phyloP scores from a whole-genome alignment of 2,113 vertebrate genomes.

The Anas platyrhynchos region DNA sequence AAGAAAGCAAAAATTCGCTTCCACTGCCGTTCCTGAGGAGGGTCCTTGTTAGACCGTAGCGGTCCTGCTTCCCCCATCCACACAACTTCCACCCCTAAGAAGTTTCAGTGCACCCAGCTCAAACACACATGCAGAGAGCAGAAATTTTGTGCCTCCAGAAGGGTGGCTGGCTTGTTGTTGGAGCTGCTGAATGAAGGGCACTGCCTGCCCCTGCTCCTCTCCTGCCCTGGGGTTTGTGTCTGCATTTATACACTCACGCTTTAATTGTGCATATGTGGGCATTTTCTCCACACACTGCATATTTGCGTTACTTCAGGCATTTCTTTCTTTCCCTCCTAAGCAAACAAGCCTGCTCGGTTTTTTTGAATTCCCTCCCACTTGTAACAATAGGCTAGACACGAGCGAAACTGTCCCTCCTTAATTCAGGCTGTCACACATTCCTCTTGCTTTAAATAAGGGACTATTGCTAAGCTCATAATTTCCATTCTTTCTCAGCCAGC shows the following conservation, averaged over 20 bases:
- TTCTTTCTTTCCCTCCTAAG: background rate
- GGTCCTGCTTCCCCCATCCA: background rate
- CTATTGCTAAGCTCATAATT: background rate
- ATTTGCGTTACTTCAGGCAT: background rate
- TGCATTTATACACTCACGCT: background rate
- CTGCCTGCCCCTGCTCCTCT: background rate
- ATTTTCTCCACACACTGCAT: background rate
- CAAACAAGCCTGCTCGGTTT: background rate
- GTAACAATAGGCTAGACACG: background rate
- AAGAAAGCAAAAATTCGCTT: background rate
- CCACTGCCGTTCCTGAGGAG: background rate
- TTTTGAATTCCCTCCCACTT: background rate
- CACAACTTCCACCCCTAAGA: background rate
- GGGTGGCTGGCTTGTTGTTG: fast-evolving
- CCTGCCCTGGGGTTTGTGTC: fast-evolving
- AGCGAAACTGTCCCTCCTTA: constrained; percentile 13
- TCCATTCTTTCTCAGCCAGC: background rate
- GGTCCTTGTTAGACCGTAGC: background rate
- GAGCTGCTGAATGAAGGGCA: background rate
- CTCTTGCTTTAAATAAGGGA: background rate
- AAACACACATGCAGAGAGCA: fast-evolving
- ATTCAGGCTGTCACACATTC: background rate
- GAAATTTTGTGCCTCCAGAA: fast-evolving
- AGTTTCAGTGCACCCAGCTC: background rate
- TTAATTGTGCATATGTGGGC: background rate